phyloP scores from a whole-genome alignment of 2,797 vertebrate genomes.

The Mormyrops boulengeri region DNA sequence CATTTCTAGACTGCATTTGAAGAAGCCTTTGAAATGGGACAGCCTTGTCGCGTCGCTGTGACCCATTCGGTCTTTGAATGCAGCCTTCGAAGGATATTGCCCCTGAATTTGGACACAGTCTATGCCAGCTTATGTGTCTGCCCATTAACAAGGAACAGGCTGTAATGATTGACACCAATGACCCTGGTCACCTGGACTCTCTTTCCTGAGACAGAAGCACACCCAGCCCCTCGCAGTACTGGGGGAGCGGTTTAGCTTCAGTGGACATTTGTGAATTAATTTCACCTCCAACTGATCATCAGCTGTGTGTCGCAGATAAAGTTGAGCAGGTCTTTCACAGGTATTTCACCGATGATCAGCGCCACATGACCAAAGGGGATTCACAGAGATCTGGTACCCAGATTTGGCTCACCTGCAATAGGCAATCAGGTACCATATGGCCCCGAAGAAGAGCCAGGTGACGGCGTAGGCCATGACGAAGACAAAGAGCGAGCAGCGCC shows the following conservation, averaged over 20 bases:
- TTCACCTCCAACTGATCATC: neutral
- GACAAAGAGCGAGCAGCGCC: conserved; percentile 91
- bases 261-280: neutral
- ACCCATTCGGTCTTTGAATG: neutral
- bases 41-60: neutral
- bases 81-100: neutral
- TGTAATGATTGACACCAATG: neutral
- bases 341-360: neutral
- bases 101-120: neutral
- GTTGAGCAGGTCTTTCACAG: neutral
- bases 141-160: neutral
- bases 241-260: neutral
- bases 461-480: conserved; percentile 91
- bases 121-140: neutral
- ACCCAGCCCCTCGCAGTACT: neutral
- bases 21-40: neutral
- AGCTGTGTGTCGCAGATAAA: neutral
- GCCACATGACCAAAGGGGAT: neutral
- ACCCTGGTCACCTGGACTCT: neutral
- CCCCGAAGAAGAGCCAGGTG: conserved; percentile 95
- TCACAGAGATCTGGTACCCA: neutral
- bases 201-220: neutral
- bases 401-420: conserved; percentile 69
- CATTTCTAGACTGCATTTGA: neutral
- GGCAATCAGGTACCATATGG: conserved; percentile 97